Conservation (phyloP, 2,888 invertebrate species). For the Galerucella nymphaeae region DNA sequence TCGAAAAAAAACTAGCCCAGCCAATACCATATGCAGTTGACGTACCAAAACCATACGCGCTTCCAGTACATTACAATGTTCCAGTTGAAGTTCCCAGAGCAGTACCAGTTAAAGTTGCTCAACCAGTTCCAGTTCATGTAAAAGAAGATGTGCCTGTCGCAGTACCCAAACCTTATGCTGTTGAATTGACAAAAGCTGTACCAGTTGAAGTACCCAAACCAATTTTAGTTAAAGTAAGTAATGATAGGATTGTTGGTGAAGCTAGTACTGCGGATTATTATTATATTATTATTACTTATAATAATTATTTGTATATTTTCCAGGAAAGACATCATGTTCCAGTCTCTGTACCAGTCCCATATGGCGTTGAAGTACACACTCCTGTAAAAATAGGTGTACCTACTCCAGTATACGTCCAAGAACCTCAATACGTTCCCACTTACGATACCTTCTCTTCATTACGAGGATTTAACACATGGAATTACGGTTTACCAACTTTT, state of each 20-base stretch:
- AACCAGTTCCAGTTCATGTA: constrained; percentile 24
- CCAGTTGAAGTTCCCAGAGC: constrained; percentile 23
- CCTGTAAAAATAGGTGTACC: constrained; percentile 20
- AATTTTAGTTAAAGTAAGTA: constrained; percentile 40
- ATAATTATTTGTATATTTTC: neutral
- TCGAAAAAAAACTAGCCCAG: constrained; percentile 19
- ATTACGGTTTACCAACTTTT: neutral
- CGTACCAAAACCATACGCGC: constrained; percentile 30
- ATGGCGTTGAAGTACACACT: constrained; percentile 12
- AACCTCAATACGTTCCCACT: constrained; percentile 4
- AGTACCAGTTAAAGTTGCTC: constrained; percentile 11
- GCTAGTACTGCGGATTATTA: too few species aligned
- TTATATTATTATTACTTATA: too few species aligned
- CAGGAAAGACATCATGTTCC: constrained; percentile 20
- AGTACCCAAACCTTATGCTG: constrained; percentile 50
- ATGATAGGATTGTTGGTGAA: too few species aligned
- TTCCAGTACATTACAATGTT: constrained; percentile 23
- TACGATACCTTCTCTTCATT: neutral
- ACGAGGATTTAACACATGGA: neutral
- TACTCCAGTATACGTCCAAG: constrained; percentile 14
- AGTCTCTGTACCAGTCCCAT: constrained; percentile 15
- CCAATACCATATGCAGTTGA: constrained; percentile 34
- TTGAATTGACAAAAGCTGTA: constrained; percentile 44
- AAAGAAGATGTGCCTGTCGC: constrained; percentile 24
- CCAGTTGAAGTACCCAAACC: constrained; percentile 47